Conservation (phyloP, 1,140 invertebrate genomes). For the Brachionus paranguensis region DNA sequence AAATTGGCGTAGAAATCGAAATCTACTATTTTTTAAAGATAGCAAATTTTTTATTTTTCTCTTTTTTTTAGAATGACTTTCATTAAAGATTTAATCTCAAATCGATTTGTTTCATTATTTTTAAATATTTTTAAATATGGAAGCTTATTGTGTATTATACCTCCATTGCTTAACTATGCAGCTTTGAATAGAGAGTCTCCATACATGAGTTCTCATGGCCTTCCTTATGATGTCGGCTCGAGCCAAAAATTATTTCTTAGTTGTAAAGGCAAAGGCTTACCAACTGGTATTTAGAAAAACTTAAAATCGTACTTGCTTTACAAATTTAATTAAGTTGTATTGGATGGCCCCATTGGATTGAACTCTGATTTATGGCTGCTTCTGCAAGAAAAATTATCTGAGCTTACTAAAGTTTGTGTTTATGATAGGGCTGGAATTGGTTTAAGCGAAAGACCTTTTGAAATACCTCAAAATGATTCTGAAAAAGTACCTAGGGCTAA, state of each 20-base stretch:
- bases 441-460: slow-evolving; percentile 51
- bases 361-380: slow-evolving; percentile 52
- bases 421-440: slow-evolving; percentile 55
- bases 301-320: background rate
- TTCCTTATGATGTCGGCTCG: slow-evolving; percentile 50
- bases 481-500: background rate
- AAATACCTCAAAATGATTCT: slow-evolving; percentile 40
- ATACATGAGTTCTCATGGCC: slow-evolving; percentile 45
- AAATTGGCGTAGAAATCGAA: background rate
- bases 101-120: background rate
- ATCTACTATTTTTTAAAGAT: background rate
- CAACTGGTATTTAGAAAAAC: slow-evolving; percentile 44
- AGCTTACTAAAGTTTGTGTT: slow-evolving; percentile 48
- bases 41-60: background rate
- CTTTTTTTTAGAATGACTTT: background rate
- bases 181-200: slow-evolving; percentile 46
- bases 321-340: slow-evolving; percentile 45
- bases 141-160: slow-evolving; percentile 42
- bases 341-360: slow-evolving; percentile 53
- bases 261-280: slow-evolving; percentile 48
- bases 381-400: slow-evolving; percentile 45
- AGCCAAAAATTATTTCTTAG: slow-evolving; percentile 48
- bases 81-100: background rate
- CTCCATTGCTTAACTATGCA: slow-evolving; percentile 49
- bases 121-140: slow-evolving; percentile 14